Conservation (phyloP, 2,113 vertebrate genomes). For the Aptenodytes forsteri region DNA sequence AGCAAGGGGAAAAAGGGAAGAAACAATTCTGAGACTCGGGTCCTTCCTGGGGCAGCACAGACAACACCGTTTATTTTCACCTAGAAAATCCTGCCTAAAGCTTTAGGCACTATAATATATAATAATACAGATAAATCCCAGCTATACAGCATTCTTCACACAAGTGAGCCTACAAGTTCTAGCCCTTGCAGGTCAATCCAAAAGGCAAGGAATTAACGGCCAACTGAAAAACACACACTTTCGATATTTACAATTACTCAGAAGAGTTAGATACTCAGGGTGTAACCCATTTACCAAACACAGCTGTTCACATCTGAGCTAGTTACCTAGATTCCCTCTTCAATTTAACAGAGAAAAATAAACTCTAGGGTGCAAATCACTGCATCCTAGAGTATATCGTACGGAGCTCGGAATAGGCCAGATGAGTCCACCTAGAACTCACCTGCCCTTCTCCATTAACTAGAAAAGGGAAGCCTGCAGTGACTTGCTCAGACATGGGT, state of each 20-base stretch:
- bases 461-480: background rate
- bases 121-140: background rate
- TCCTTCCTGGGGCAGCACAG: background rate
- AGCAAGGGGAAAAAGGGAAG: background rate
- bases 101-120: background rate
- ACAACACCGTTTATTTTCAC: background rate
- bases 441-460: background rate
- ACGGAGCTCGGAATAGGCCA: background rate
- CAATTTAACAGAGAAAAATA: background rate
- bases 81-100: slow-evolving; percentile 8
- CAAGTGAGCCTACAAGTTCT: background rate
- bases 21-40: background rate
- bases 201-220: background rate
- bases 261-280: background rate
- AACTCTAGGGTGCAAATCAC: background rate
- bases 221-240: background rate
- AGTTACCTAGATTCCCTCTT: background rate
- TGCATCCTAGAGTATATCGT: too few species aligned
- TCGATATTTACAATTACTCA: background rate
- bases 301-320: background rate
- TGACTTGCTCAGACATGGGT: background rate
- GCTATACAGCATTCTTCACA: background rate
- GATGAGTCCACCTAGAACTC: background rate
- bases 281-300: background rate
- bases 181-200: background rate